Base-by-base conservation (phyloP, 1,140 invertebrate species). In the Lepidurus packardi region DNA sequence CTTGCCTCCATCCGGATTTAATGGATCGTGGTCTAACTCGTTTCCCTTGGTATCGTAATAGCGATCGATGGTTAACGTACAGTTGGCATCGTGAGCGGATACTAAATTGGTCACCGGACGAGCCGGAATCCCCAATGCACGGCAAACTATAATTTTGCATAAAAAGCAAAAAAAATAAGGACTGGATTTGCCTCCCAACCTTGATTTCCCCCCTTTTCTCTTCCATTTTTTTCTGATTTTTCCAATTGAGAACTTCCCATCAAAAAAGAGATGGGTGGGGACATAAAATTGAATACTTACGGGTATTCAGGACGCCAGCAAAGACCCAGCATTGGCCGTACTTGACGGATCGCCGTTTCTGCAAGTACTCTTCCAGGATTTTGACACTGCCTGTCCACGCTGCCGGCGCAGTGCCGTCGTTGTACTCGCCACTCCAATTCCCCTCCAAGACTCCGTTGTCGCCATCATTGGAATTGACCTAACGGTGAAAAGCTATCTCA, bases 291-390 rank as follows among this genome's bases (percentile, higher is more conserved):
- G 43, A n/a, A 75, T 65, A 75, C 79, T 86, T 84, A 87, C 91
- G 87, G 81, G 90, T 90, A 43, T 89, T 91, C 10, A 89, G 85
- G 13, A 93, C 87, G 21, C 90, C 91, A 73, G 91, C 89, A 82
- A 92, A 93, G 0, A 93, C 91, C 91, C 91, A 93, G 83, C 92
- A 93, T 82, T 93, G 92, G 2, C 91, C 92, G 82, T 90, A 93
- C 34, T 88, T 88, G 13, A 93, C 91, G 9, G 89, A 86, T 78
- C 85, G 82, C 82, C 88, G 85, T 0, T 86, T 89, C 77, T 88
- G 86, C 75, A 90, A 84, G 83, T 88, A 92, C 81, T 91, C 83
- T 76, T 89, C 86, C 10, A 91, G 82, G 81, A 92, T 91, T 11
- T 87, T 86, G 3, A 89, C 87, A 73, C 88, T 89, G 16, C 90